A percentile compares a stretch with the other conserved stretches of the same genome.
Conservation (phyloP, 2,797 vertebrate genomes). For the Rallus crepitans region DNA sequence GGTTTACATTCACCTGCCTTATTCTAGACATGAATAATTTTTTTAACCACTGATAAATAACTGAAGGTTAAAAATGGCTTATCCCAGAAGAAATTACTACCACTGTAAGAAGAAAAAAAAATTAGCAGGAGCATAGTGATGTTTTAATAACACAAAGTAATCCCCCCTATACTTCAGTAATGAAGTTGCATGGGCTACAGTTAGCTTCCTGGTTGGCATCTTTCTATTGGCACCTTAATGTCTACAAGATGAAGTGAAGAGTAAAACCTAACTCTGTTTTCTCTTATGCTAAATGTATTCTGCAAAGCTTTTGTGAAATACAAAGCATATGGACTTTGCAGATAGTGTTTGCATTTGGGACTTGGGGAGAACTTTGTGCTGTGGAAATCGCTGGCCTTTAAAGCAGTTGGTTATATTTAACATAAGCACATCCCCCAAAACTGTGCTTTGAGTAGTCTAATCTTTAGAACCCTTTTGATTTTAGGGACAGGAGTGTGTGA, state of each 20-base stretch:
- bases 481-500: not conserved
- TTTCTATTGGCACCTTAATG: constrained; percentile 65
- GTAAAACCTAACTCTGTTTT: constrained; percentile 52
- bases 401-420: constrained; percentile 30
- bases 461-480: not conserved
- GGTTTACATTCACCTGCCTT: not conserved
- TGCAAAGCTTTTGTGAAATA: constrained; percentile 54
- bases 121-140: not conserved
- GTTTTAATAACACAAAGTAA: constrained; percentile 28
- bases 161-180: not conserved
- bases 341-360: constrained; percentile 61
- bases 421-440: not conserved
- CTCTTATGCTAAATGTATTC: constrained; percentile 47
- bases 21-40: not conserved
- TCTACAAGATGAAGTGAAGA: constrained; percentile 67
- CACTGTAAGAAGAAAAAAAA: not conserved
- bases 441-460: not conserved
- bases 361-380: constrained; percentile 40
- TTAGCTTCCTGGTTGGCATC: constrained; percentile 34
- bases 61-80: not conserved
- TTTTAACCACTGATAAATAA: not conserved
- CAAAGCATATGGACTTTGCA: constrained; percentile 20
- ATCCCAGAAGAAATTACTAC: not conserved
- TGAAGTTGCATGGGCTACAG: constrained; percentile 41
- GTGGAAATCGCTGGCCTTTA: constrained; percentile 25